These are phyloP conservation scores for Dryobates pubescens DNA, from an alignment of 2,797 vertebrate genomes.

Conservation along the genomic window DNA sequence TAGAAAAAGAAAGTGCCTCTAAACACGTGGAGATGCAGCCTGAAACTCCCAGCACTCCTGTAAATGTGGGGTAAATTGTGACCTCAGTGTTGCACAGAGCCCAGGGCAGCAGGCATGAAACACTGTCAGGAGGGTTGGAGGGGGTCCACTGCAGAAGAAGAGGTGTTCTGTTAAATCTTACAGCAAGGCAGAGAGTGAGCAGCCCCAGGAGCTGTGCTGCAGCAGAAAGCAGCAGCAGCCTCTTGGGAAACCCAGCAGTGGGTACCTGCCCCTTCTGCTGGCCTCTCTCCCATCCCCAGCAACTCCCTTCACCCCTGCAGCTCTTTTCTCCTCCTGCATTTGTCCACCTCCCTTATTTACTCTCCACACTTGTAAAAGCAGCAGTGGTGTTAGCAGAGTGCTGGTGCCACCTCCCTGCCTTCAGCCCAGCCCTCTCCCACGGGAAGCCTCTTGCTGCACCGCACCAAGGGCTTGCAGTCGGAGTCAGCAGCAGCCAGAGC, in stretches of 20 bases:
- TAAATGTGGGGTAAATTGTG: not conserved
- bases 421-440: not conserved
- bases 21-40: not conserved
- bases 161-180: not conserved
- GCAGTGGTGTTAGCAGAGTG: not conserved
- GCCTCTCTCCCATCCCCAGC: not conserved
- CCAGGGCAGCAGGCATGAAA: not conserved
- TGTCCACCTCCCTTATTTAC: not conserved
- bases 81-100: not conserved
- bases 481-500: too few species aligned
- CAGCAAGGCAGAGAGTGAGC: not conserved
- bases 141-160: not conserved
- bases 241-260: accelerated
- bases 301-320: not conserved
- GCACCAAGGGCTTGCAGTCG: too few species aligned
- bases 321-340: not conserved
- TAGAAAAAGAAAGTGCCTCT: conserved; percentile 4
- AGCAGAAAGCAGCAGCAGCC: not conserved
- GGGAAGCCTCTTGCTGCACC: not conserved
- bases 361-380: not conserved
- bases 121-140: not conserved
- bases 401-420: not conserved
- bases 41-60: not conserved
- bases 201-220: not conserved
- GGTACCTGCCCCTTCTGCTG: not conserved